Conservation (phyloP, 2,113 vertebrate genomes). For the Eurystomus gularis region DNA sequence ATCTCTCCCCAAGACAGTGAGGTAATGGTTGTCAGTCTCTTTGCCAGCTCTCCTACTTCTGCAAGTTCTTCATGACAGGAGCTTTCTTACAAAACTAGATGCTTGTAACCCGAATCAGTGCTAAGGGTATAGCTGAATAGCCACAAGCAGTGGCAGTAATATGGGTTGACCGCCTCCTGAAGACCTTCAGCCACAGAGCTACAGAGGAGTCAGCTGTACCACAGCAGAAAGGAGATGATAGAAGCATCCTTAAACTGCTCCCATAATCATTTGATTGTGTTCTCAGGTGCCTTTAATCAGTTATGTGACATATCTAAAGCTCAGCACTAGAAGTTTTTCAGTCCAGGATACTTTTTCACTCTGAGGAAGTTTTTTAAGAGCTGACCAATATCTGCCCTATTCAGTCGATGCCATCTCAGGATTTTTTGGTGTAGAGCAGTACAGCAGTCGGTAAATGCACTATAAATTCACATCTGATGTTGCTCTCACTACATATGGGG, state of each 20-base stretch:
- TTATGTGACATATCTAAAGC: rapidly evolving
- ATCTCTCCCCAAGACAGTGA: neutral
- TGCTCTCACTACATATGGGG: neutral
- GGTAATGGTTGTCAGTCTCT: neutral
- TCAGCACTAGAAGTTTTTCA: neutral
- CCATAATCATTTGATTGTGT: neutral
- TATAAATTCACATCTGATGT: neutral
- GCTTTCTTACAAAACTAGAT: neutral
- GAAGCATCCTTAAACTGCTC: neutral
- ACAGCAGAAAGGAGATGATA: neutral
- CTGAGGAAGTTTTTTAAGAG: neutral
- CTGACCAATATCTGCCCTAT: neutral
- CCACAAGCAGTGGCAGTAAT: neutral
- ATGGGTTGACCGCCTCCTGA: rapidly evolving
- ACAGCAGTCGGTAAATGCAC: neutral
- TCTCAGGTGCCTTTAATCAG: neutral
- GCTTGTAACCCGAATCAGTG: neutral
- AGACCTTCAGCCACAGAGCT: neutral
- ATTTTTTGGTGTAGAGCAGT: neutral
- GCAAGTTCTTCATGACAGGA: rapidly evolving
- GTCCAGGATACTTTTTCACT: neutral
- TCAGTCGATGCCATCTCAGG: neutral
- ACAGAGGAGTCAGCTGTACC: neutral
- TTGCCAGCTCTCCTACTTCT: neutral
- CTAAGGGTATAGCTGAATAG: neutral